phyloP scores from a whole-genome alignment of 2,113 vertebrate species.

The Zootoca vivipara region DNA sequence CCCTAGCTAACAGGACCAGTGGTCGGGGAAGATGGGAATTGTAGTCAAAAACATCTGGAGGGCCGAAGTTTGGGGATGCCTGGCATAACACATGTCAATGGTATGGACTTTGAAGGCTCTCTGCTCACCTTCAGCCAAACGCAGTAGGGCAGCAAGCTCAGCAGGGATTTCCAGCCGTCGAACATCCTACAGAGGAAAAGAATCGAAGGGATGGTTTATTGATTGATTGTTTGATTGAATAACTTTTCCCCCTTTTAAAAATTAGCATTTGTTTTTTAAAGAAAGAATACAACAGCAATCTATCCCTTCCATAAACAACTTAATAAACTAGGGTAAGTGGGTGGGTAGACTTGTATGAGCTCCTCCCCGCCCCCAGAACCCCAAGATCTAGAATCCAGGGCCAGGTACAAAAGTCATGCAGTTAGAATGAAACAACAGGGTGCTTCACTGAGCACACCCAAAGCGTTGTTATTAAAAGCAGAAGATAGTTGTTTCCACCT shows the following conservation, averaged over 20 bases:
- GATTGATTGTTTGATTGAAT: too few species aligned
- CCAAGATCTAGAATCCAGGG: not conserved
- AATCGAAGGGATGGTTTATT: not conserved
- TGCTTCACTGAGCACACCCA: not conserved
- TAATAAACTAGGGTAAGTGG: not conserved
- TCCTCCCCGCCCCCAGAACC: not conserved
- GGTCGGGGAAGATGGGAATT: too few species aligned
- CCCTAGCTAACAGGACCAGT: too few species aligned
- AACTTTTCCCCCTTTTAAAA: not conserved
- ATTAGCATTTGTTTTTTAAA: not conserved
- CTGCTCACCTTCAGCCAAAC: conserved; percentile 76
- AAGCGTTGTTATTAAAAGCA: not conserved
- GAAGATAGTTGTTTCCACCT: too few species aligned
- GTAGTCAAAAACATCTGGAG: too few species aligned
- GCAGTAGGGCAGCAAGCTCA: conserved; percentile 86
- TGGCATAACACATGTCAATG: not conserved
- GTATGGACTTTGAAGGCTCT: not conserved
- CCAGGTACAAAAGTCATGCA: not conserved
- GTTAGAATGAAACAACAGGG: not conserved
- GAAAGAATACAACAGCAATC: not conserved
- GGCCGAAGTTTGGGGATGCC: too few species aligned
- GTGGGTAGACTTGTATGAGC: not conserved
- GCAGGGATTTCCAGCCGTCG: conserved; percentile 90
- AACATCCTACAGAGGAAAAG: conserved; percentile 79
- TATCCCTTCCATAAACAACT: not conserved